phyloP scores from a whole-genome alignment of 2,888 invertebrate genomes.

The Campaea margaritaria region DNA sequence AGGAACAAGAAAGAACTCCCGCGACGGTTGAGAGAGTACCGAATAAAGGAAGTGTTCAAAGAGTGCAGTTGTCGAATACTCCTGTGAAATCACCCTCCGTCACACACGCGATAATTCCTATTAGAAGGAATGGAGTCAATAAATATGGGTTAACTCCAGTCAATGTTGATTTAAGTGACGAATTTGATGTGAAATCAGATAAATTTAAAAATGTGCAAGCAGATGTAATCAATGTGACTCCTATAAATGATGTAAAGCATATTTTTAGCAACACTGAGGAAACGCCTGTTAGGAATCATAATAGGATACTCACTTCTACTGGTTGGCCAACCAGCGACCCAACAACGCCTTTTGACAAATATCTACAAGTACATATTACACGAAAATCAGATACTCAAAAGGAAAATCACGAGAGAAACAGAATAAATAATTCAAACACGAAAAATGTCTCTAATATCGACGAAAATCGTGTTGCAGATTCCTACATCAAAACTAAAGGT shows the following conservation, averaged over 20 bases:
- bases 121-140: constrained; percentile 15
- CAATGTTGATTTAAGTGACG: constrained; percentile 23
- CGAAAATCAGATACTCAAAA: neutral
- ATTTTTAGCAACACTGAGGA: constrained; percentile 12
- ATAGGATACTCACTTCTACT: constrained; percentile 7
- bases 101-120: neutral
- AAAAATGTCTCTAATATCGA: neutral
- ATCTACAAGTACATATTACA: constrained; percentile 1
- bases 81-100: constrained; percentile 53
- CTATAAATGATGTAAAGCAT: constrained; percentile 9
- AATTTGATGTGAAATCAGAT: constrained; percentile 28
- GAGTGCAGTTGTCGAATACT: constrained; percentile 50
- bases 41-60: constrained; percentile 56
- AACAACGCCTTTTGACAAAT: neutral
- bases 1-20: constrained; percentile 25
- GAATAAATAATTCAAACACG: neutral
- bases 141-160: neutral
- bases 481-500: neutral
- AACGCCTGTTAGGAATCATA: constrained; percentile 6
- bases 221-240: constrained; percentile 5
- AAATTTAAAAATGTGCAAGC: constrained; percentile 21
- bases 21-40: constrained; percentile 57
- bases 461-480: neutral
- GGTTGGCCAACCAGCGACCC: constrained; percentile 4
- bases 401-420: constrained; percentile 4